These are phyloP conservation scores for Magallana angulata DNA, from an alignment of 1,140 invertebrate genomes.

Conservation along the genomic window DNA sequence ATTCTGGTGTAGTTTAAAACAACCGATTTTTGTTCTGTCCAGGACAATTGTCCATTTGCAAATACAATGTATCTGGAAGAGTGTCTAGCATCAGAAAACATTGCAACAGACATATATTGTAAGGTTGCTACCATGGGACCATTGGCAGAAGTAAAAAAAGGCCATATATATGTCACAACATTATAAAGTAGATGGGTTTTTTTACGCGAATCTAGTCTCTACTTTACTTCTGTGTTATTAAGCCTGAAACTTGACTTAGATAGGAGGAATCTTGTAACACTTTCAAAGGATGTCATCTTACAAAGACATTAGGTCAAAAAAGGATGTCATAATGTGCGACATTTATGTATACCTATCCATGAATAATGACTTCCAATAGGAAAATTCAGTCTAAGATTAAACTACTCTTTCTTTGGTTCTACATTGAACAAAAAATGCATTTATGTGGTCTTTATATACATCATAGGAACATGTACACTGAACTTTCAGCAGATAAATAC, in stretches of 20 bases:
- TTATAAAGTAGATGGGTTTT: neutral
- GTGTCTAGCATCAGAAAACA: neutral
- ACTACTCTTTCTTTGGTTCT: too few relatives aligned
- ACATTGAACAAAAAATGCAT: too few relatives aligned
- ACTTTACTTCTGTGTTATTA: too few relatives aligned
- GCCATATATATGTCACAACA: slow-evolving; percentile 38
- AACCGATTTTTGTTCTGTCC: slow-evolving; percentile 46
- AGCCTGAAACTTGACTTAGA: too few relatives aligned
- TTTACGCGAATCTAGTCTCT: too few relatives aligned
- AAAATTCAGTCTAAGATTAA: too few relatives aligned
- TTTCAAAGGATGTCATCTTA: neutral
- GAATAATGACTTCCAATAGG: slow-evolving; percentile 20
- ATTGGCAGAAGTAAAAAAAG: slow-evolving; percentile 42
- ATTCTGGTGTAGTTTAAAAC: neutral
- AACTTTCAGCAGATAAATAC: too few relatives aligned
- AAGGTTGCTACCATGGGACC: slow-evolving; percentile 21
- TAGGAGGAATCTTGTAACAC: too few relatives aligned
- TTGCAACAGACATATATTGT: neutral
- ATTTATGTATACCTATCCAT: slow-evolving; percentile 39
- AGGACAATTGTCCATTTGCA: slow-evolving; percentile 46
- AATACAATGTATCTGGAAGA: slow-evolving; percentile 13
- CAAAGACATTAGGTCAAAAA: neutral
- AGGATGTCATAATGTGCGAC: neutral
- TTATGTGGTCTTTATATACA: too few relatives aligned
- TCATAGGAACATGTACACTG: too few relatives aligned